Percentiles rank a stretch among this genome's conserved stretches.
Evolutionary conservation across 2,888 invertebrate species (phyloP).

Genomic region (Polydesmus complanatus): DNA sequence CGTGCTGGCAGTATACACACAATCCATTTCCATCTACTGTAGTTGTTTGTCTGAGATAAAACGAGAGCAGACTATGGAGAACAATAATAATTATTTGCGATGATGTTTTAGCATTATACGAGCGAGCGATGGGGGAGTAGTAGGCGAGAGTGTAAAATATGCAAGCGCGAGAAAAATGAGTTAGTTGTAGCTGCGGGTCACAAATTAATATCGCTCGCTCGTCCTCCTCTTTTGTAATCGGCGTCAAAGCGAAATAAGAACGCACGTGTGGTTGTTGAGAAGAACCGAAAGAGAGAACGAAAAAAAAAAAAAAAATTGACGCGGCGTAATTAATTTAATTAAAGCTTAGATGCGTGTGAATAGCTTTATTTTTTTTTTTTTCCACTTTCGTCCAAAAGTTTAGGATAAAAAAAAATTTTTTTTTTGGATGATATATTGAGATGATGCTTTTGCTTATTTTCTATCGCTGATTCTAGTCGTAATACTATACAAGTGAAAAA

Average conservation of each 20-base stretch:
- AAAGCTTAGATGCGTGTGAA: constrained; percentile 8
- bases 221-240: not conserved
- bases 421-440: no score
- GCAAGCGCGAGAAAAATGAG: no score
- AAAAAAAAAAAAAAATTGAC: not conserved
- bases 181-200: not conserved
- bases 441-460: not conserved
- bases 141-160: no score
- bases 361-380: not conserved
- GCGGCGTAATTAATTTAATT: constrained; percentile 16
- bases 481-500: not conserved
- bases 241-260: not conserved
- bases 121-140: no score
- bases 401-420: no score
- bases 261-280: not conserved
- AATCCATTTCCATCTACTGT: no score
- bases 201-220: not conserved
- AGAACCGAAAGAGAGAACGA: not conserved
- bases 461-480: not conserved
- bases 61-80: no score
- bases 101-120: no score
- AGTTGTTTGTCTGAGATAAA: no score
- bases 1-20: no score
- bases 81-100: no score
- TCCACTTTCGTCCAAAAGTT: no score